Percentiles rank a stretch among this genome's conserved stretches.
phyloP scores from a whole-genome alignment of 1,140 invertebrate genomes.

The Prorops nasuta region DNA sequence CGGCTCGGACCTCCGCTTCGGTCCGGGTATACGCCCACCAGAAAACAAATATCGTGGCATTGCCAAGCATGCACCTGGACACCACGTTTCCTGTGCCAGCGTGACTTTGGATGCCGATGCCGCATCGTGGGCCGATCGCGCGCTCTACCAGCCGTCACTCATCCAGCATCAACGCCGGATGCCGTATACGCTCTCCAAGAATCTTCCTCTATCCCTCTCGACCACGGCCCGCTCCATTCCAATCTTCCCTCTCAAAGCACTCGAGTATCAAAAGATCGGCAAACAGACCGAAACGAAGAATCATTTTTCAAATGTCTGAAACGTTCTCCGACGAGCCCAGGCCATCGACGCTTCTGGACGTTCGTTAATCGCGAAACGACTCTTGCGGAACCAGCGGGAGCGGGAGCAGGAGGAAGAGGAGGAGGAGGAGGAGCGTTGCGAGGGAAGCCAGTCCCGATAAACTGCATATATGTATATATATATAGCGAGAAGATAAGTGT shows the following conservation, averaged over 20 bases:
- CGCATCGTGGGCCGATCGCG: neutral
- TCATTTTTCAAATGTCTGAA: neutral
- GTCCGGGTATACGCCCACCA: constrained; percentile 39
- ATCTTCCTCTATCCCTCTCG: too few species aligned
- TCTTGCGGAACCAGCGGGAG: neutral
- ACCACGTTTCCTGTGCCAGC: neutral
- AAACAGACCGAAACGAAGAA: neutral
- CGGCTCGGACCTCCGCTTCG: constrained; percentile 25
- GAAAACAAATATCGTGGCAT: constrained; percentile 41
- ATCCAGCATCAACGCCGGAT: neutral
- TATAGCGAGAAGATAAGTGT: too few species aligned
- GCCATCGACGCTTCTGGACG: neutral
- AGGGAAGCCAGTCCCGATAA: too few species aligned
- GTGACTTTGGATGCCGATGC: neutral
- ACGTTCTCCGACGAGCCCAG: neutral
- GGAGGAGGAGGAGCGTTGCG: neutral
- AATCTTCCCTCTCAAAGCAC: neutral
- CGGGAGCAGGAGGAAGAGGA: neutral
- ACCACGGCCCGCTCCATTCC: too few species aligned
- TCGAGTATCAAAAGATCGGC: neutral
- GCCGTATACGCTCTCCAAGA: neutral
- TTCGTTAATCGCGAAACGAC: neutral
- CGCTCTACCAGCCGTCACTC: neutral
- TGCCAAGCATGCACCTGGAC: neutral
- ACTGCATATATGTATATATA: too few species aligned